Base-by-base conservation (phyloP, 2,888 invertebrate species). In the Exocentrus adspersus region DNA sequence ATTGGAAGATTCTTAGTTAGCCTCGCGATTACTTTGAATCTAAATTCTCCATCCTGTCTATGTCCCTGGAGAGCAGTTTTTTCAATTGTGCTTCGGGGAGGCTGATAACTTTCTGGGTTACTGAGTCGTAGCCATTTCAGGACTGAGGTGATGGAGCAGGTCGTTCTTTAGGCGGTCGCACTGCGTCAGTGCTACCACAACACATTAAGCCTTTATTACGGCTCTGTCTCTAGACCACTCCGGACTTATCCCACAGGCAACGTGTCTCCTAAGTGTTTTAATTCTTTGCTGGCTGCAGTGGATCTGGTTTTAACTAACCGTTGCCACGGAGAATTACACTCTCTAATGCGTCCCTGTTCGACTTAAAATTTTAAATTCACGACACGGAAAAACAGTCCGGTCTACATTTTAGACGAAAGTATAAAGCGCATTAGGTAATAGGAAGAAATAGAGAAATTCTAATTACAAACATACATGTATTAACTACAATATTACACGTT, bases 241-340 rank as follows among this genome's bases (percentile, higher is more conserved):
- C 60, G 66, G 69, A 67, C 71, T 70, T 70, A 70, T 72, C 72
- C 72, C 70, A 56, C 64, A 52, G 71, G 69, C 68, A 61, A 62
- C 65, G 68, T 69, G 71, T 69, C 71, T 69, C 73, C 71, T 61
- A 73, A 74, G 74, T 71, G 72, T 74, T 73, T 73, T 73, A 73
- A 73, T 74, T 74, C 74, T 68, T 72, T 62, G 43, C 67, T 48
- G 65, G 67, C 59, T 65, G 69, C 70, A 65, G 68, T 68, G 65
- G 66, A 67, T 67, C 65, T 66, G 66, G 71, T 69, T 69, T 69
- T 70, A 5, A 74, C 71, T 64, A 70, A 64, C 62, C 65, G 66
- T 70, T 66, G 61, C 64, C 64, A 52, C 66, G 64, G 21, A 62
- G 68, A 66, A 70, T 70, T 70, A 66, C 62, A 50, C 41, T 60